These are phyloP conservation scores for Lamprotornis superbus DNA, from an alignment of 2,113 vertebrate species.

Conservation along the genomic window DNA sequence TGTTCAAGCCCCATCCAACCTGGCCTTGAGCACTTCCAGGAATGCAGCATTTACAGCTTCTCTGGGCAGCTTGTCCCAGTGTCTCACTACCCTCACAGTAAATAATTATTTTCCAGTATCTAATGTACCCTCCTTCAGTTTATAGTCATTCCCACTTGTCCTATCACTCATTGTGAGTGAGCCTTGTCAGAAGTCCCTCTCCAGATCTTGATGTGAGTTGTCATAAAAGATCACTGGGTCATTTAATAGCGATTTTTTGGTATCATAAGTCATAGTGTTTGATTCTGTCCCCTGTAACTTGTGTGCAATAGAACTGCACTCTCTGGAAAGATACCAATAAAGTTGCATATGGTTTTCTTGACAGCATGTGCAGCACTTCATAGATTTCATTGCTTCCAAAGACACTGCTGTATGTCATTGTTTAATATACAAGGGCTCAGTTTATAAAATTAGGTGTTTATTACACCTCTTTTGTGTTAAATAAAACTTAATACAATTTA, in stretches of 20 bases:
- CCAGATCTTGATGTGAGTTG: not conserved
- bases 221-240: not conserved
- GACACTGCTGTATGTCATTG: not conserved
- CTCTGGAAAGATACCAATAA: fast-evolving
- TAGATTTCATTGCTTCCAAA: not conserved
- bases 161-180: not conserved
- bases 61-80: not conserved
- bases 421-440: not conserved
- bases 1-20: not conserved
- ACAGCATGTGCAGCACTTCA: fast-evolving
- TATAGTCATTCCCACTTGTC: not conserved
- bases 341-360: not conserved
- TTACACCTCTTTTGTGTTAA: not conserved
- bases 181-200: not conserved
- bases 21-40: not conserved
- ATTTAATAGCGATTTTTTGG: fast-evolving
- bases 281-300: not conserved
- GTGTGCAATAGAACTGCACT: fast-evolving
- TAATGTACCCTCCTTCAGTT: not conserved
- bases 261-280: fast-evolving
- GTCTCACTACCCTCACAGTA: not conserved
- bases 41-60: not conserved
- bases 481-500: not conserved
- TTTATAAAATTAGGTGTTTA: not conserved
- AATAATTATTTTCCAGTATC: not conserved